Percentiles rank a stretch among this genome's conserved stretches.
These are phyloP conservation scores for Diabrotica virgifera DNA, from an alignment of 1,140 invertebrate genomes.

Conservation along the genomic window DNA sequence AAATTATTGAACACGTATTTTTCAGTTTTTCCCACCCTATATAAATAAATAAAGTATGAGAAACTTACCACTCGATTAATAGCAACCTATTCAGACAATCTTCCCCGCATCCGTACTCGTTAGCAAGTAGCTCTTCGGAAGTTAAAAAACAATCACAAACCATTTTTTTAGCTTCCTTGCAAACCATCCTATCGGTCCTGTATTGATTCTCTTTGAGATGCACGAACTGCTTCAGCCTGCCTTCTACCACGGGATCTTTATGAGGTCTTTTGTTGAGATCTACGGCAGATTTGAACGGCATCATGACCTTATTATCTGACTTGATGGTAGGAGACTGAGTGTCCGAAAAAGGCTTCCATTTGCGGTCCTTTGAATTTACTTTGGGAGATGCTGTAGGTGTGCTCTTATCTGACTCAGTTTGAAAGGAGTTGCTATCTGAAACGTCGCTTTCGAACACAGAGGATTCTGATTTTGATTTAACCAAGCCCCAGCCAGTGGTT, in stretches of 20 bases:
- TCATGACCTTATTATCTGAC: conserved; percentile 3
- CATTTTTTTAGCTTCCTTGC: conserved; percentile 90
- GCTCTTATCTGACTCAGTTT: conserved; percentile 34
- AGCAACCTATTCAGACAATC: conserved; percentile 95
- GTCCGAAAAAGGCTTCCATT: conserved; percentile 25
- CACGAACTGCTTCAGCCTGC: conserved; percentile 74
- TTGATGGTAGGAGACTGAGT: conserved; percentile 35
- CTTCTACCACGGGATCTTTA: conserved; percentile 59
- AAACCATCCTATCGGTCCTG: conserved; percentile 72
- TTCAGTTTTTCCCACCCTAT: conserved; percentile 36
- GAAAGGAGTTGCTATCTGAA: conserved; percentile 23
- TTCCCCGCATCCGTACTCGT: conserved; percentile 86
- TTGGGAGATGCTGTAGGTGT: conserved; percentile 21
- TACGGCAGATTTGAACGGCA: not conserved
- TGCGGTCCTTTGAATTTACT: conserved; percentile 13
- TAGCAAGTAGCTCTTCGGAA: conserved; percentile 79
- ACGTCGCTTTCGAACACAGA: conserved; percentile 28
- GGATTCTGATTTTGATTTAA: conserved; percentile 39
- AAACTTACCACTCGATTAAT: conserved; percentile 90
- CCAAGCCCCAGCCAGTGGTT: conserved; percentile 57
- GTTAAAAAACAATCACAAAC: conserved; percentile 92
- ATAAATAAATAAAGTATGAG: no score
- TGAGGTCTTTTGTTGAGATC: not conserved
- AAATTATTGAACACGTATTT: no score
- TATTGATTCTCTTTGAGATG: conserved; percentile 83